Percentiles rank a stretch among this genome's conserved stretches.
Evolutionary conservation across 2,888 invertebrate genomes (phyloP).

Genomic region (Pachymerium ferrugineum): DNA sequence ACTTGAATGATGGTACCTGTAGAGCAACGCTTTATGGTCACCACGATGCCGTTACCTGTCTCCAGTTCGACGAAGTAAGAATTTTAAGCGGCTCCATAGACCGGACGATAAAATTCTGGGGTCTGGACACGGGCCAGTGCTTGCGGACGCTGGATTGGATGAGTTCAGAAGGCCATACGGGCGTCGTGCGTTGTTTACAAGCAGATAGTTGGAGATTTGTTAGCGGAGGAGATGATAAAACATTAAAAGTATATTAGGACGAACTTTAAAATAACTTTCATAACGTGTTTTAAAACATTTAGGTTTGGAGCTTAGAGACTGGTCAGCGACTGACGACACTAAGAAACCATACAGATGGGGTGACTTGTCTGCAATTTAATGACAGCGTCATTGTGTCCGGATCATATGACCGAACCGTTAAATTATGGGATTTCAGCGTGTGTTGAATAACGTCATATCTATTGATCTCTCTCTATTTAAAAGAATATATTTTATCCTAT

Average conservation of each 20-base stretch:
- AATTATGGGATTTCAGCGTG: slow-evolving; percentile 52
- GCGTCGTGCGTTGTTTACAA: slow-evolving; percentile 52
- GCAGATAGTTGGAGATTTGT: slow-evolving; percentile 53
- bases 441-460: slow-evolving; percentile 38
- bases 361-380: slow-evolving; percentile 54
- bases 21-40: slow-evolving; percentile 50
- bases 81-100: slow-evolving; percentile 53
- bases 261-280: neutral
- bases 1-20: slow-evolving; percentile 47
- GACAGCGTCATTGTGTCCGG: slow-evolving; percentile 54
- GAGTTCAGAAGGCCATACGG: slow-evolving; percentile 54
- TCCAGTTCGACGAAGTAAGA: slow-evolving; percentile 47
- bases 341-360: slow-evolving; percentile 53
- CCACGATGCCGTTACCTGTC: slow-evolving; percentile 52
- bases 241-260: slow-evolving; percentile 48
- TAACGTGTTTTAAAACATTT: neutral
- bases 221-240: slow-evolving; percentile 54
- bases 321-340: slow-evolving; percentile 51
- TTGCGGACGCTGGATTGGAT: slow-evolving; percentile 53
- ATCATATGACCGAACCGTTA: slow-evolving; percentile 54
- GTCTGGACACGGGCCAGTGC: slow-evolving; percentile 48
- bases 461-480: neutral
- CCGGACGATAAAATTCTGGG: slow-evolving; percentile 52
- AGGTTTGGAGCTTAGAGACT: slow-evolving; percentile 53
- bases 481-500: too few species aligned